phyloP scores from a whole-genome alignment of 2,888 invertebrate species.

The Aquatica leii region DNA sequence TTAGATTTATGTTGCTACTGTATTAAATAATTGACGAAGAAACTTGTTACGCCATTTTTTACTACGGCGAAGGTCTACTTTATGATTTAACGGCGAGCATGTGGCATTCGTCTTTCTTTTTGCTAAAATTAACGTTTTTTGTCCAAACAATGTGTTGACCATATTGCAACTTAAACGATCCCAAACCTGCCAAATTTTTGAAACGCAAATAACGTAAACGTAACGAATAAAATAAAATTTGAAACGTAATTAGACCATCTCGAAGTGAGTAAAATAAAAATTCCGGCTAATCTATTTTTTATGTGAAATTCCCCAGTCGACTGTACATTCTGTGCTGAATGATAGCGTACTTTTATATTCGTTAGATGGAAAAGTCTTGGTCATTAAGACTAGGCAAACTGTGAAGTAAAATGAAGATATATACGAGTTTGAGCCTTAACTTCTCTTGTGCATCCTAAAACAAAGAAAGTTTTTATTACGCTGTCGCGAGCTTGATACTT shows the following conservation, averaged over 20 bases:
- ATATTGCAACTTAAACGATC: background rate
- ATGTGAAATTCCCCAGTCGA: slow-evolving; percentile 49
- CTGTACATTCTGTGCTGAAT: slow-evolving; percentile 50
- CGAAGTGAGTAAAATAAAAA: slow-evolving; percentile 46
- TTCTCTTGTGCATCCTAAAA: slow-evolving; percentile 38
- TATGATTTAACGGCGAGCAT: slow-evolving; percentile 2
- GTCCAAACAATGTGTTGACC: background rate
- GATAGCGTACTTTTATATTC: slow-evolving; percentile 53
- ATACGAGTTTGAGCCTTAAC: slow-evolving; percentile 45
- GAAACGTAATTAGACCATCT: slow-evolving; percentile 43
- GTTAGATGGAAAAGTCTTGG: slow-evolving; percentile 49
- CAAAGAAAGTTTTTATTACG: slow-evolving; percentile 35
- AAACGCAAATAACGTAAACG: slow-evolving; percentile 30
- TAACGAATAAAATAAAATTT: slow-evolving; percentile 41
- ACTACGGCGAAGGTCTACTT: background rate
- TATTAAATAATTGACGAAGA: background rate
- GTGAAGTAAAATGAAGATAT: slow-evolving; percentile 46
- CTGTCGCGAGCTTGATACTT: slow-evolving; percentile 33
- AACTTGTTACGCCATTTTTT: background rate
- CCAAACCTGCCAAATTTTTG: slow-evolving; percentile 7
- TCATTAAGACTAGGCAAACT: slow-evolving; percentile 50
- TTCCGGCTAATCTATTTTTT: slow-evolving; percentile 51
- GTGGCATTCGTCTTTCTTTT: background rate
- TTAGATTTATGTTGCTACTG: too few relatives aligned
- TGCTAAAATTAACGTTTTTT: background rate